Conservation (phyloP, 2,888 invertebrate genomes). For the Phengaris arion region DNA sequence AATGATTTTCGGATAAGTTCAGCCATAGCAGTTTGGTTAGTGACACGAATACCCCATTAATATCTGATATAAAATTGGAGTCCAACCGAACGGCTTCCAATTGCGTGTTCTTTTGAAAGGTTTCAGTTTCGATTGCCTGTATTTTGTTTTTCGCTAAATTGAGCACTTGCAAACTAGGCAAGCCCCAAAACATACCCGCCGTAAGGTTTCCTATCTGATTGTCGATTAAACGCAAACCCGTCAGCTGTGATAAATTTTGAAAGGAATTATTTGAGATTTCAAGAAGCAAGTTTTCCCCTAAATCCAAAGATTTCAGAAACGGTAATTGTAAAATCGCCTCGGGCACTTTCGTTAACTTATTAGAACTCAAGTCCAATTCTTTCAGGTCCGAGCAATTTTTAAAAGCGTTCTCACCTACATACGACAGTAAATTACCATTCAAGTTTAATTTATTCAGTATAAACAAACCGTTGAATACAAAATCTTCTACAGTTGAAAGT, state of each 20-base stretch:
- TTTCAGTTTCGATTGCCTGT: conserved; percentile 89
- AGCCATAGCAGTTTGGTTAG: conserved; percentile 90
- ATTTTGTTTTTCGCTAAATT: conserved; percentile 95
- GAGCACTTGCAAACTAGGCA: conserved; percentile 89
- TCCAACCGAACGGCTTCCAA: conserved; percentile 93
- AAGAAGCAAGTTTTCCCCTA: conserved; percentile 94
- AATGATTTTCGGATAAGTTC: conserved; percentile 93
- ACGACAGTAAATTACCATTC: conserved; percentile 89
- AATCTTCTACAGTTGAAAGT: conserved; percentile 87
- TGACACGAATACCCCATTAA: conserved; percentile 93
- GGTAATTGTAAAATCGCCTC: conserved; percentile 89
- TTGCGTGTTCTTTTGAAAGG: conserved; percentile 90
- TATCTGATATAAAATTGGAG: conserved; percentile 91
- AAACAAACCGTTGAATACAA: conserved; percentile 90
- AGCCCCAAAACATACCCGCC: conserved; percentile 91
- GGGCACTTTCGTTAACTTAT: conserved; percentile 90
- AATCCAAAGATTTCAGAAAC: conserved; percentile 91
- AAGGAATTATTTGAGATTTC: conserved; percentile 91
- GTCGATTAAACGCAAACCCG: conserved; percentile 92
- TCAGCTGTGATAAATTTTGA: conserved; percentile 90
- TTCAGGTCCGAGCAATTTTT: conserved; percentile 92
- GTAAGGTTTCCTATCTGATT: conserved; percentile 93
- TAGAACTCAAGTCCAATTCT: conserved; percentile 93
- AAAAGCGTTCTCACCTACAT: conserved; percentile 88
- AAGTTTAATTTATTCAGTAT: conserved; percentile 90